Conservation (phyloP, 2,888 invertebrate genomes). For the Chironomus riparius region DNA sequence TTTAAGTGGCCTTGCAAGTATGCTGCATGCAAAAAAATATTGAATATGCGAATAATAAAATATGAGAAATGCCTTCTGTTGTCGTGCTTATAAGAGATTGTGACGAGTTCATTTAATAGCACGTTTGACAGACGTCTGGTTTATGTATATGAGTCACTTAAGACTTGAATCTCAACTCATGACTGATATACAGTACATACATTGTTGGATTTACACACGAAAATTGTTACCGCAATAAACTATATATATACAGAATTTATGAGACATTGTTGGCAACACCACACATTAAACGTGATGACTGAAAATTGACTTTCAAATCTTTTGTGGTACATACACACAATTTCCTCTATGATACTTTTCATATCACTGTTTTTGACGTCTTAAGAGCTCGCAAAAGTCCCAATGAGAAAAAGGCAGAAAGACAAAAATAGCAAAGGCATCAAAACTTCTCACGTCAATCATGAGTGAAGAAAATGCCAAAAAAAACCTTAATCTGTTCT, state of each 20-base stretch:
- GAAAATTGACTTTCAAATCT: not conserved
- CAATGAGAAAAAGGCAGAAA: too few species aligned
- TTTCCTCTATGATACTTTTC: too few species aligned
- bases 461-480: not conserved
- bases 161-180: not conserved
- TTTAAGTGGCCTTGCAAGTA: too few species aligned
- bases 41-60: too few species aligned
- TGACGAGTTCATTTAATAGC: not conserved
- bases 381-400: too few species aligned
- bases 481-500: not conserved
- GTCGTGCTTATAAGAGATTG: not conserved
- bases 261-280: not conserved
- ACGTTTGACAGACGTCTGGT: not conserved
- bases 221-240: not conserved
- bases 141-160: not conserved
- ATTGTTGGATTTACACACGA: not conserved
- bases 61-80: too few species aligned
- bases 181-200: not conserved
- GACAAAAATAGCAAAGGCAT: not conserved
- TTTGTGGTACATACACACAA: too few species aligned
- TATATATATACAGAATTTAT: not conserved
- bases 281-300: not conserved
- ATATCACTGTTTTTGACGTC: too few species aligned
- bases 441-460: not conserved
- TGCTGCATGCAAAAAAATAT: too few species aligned